Evolutionary conservation across 2,797 vertebrate genomes (phyloP).

Genomic region (Paguma larvata): DNA sequence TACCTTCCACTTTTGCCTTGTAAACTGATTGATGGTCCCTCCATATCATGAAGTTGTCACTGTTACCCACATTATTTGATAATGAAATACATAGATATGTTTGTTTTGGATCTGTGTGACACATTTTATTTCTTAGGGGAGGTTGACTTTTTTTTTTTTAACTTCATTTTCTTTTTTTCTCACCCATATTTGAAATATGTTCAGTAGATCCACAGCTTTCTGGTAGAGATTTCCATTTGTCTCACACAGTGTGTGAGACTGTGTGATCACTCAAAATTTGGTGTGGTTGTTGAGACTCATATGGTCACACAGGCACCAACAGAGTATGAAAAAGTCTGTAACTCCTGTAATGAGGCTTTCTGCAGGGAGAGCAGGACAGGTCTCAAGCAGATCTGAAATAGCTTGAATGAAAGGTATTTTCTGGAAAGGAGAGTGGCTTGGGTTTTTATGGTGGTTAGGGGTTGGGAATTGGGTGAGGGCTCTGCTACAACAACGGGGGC

Average conservation of each 20-base stretch:
- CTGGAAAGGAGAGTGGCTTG: neutral
- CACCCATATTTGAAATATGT: neutral
- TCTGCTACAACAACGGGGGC: neutral
- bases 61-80: neutral
- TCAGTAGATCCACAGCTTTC: neutral
- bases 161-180: neutral
- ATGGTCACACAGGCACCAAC: neutral
- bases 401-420: neutral
- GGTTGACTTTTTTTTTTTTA: neutral
- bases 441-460: neutral
- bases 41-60: neutral
- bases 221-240: neutral
- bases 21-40: neutral
- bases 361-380: neutral
- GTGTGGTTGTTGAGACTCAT: neutral
- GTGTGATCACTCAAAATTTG: neutral
- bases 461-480: neutral
- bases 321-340: neutral
- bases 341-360: neutral
- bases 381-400: neutral
- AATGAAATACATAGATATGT: neutral
- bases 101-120: neutral
- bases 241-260: neutral
- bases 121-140: conserved; percentile 29
- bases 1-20: neutral